A percentile compares a stretch with the other conserved stretches of the same genome.
Evolutionary conservation across 2,888 invertebrate species (phyloP).

Genomic region (Ennomos fuscantarius): DNA sequence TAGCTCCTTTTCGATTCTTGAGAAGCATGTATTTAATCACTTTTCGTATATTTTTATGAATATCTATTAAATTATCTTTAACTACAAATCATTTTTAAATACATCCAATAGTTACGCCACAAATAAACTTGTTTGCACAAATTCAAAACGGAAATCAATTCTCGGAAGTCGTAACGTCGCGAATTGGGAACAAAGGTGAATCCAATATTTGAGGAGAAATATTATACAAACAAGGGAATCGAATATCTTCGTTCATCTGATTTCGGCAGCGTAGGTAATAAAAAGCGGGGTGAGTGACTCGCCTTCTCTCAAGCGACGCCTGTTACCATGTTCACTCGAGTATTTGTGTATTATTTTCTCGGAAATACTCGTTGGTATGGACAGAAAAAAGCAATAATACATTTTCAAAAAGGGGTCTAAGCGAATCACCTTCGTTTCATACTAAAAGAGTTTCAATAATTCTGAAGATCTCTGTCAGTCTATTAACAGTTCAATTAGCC

Average conservation of each 20-base stretch:
- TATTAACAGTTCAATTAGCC: too few relatives aligned
- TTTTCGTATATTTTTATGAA: too few relatives aligned
- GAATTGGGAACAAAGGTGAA: conserved; percentile 56
- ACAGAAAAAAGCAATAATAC: too few relatives aligned
- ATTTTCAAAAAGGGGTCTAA: not conserved
- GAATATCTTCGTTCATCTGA: conserved; percentile 56
- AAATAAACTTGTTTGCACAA: conserved; percentile 21
- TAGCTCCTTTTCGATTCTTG: too few relatives aligned
- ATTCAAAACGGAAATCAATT: conserved; percentile 42
- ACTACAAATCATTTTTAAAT: not conserved
- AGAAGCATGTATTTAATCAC: too few relatives aligned
- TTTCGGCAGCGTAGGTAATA: conserved; percentile 51
- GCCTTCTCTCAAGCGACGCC: conserved; percentile 17
- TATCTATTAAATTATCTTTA: not conserved
- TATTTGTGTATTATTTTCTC: conserved; percentile 11
- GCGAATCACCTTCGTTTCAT: not conserved
- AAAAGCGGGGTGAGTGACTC: conserved; percentile 40
- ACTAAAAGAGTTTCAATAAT: too few relatives aligned
- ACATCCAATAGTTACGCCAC: conserved; percentile 5
- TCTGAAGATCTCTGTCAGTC: too few relatives aligned
- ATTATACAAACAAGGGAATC: conserved; percentile 60
- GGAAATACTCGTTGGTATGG: too few relatives aligned
- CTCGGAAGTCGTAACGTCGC: conserved; percentile 46
- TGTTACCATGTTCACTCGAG: conserved; percentile 22
- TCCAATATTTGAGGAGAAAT: conserved; percentile 53